Base-by-base conservation (phyloP, 1,140 invertebrate species). In the Diachasma alloeum region DNA sequence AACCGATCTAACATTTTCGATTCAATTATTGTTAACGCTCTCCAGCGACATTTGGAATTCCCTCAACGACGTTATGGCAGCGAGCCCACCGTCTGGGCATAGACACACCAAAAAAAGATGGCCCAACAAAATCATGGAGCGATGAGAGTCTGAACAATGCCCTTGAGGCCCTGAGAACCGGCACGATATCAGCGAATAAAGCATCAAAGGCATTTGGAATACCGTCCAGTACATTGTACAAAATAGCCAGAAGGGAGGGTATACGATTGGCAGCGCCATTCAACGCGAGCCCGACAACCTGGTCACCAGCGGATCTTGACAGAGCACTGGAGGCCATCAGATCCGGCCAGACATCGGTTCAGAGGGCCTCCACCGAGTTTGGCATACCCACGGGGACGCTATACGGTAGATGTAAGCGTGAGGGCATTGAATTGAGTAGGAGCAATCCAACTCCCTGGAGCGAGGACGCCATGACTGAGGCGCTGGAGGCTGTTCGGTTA, bases 181-280 rank as follows among this genome's bases (percentile, higher is more conserved):
- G 95, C 15, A 93, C 94, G 31, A 96, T 97, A 85, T 96, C 95
- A 8, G 95, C 95, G 13, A 97, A 97, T 87, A 96, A 96, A 90
- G 96, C 96, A 19, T 96, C 95, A 75, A 97, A 97, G 87, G 95
- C 95, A n/a, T 97, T 95, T 85, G 95, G 93, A 17, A 96, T 97
- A 85, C 96, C 96, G 19, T 96, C 95, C 81, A 96, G 95, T 85
- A 97, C 96, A 4, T 88, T 97, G 82, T 97, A 96, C 90, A 97
- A 97, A 92, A 97, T 97, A 81, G 96, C 96, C 11, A 92, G 95
- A 78, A 92, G 95, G 83, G 96, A 97, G 89, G 95, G 95, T 68
- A 97, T 97, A 82, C 92, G 95, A 79, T 89, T 97, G 80, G 95
- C 96, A 22, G 94, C 95, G 36, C 95, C 95, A 0, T 96, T 96